Evolutionary conservation across 2,888 invertebrate species (phyloP).

Genomic region (Callosobruchus maculatus): DNA sequence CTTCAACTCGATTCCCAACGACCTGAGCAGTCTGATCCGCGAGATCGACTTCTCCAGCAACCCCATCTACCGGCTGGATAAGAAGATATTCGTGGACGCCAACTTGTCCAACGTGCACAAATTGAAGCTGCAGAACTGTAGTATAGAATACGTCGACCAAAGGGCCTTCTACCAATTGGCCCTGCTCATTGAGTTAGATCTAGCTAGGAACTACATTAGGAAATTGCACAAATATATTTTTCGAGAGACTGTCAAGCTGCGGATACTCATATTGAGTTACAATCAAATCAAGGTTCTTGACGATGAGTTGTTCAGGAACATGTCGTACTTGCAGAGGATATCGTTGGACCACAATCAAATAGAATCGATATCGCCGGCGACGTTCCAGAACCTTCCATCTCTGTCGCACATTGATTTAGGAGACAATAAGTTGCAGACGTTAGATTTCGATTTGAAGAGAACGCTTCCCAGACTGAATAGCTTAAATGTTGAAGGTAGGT

Average conservation of each 20-base stretch:
- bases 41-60: conserved; percentile 72
- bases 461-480: conserved; percentile 66
- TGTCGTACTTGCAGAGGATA: conserved; percentile 71
- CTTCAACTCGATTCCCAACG: conserved; percentile 66
- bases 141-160: conserved; percentile 67
- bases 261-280: conserved; percentile 69
- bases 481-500: conserved; percentile 61
- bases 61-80: conserved; percentile 60
- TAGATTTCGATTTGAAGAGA: conserved; percentile 62
- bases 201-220: conserved; percentile 70
- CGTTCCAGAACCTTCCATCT: conserved; percentile 52
- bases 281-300: conserved; percentile 72
- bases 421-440: conserved; percentile 67
- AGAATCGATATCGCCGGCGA: conserved; percentile 63
- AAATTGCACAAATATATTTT: conserved; percentile 68
- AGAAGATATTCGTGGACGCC: conserved; percentile 66
- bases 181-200: conserved; percentile 78
- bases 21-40: conserved; percentile 69
- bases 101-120: conserved; percentile 78
- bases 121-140: conserved; percentile 70
- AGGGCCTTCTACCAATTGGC: conserved; percentile 72
- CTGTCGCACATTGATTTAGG: conserved; percentile 68
- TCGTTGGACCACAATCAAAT: conserved; percentile 75
- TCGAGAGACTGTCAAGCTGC: conserved; percentile 64
- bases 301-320: conserved; percentile 71